Evolutionary conservation across 2,888 invertebrate species (phyloP), one percentile per base, ranked within the genome.

Genomic region (Hypselothyrea guttata): DNA sequence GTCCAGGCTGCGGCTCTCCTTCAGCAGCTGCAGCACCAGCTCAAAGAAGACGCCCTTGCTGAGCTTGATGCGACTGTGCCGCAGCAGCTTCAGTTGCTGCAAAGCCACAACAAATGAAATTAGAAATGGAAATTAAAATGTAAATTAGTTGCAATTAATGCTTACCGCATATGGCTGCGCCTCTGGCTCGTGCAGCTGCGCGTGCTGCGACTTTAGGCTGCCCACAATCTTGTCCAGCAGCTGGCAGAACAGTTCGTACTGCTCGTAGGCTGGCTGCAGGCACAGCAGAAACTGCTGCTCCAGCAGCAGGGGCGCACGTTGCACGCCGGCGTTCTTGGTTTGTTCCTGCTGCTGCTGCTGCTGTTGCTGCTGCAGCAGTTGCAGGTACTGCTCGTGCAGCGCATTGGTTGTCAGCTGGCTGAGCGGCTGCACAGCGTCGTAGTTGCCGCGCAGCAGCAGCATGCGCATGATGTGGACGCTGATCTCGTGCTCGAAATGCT

Each of bases 1-100:
- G 62, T 88, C 82, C 35, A 71, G 86, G 31, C 71, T 60, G 3
- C 41, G 52, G 28, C 76, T 53, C 16, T 42, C 41, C 1, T 45
- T 45, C 16, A 81, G 15, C 4, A 65, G 60, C 18, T 82, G 63
- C 12, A 65, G 44, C 15, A 84, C 40, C 4, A 75, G 27, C 7
- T 68, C 58, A 33, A 84, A 86, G 56, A 81, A 72, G 15, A 30
- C 18, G n/a, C 27, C 34, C 5, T 59, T 59, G 16, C 37, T 41
- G 15, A 77, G 30, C 9, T 46, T 34, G 4, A 34, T 1, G n/a
- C 33, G 42, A 5, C 11, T 7, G 3, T 56, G 34, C 33, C 56
- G 65, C 4, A 81, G 15, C 18, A 78, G 48, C 8, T 28, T 45
- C 13, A 73, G 12, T 0, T 73, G 58, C 81, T 78, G 49, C n/a